Base-by-base conservation (phyloP, 2,113 vertebrate genomes). In the Tragelaphus buxtoni region DNA sequence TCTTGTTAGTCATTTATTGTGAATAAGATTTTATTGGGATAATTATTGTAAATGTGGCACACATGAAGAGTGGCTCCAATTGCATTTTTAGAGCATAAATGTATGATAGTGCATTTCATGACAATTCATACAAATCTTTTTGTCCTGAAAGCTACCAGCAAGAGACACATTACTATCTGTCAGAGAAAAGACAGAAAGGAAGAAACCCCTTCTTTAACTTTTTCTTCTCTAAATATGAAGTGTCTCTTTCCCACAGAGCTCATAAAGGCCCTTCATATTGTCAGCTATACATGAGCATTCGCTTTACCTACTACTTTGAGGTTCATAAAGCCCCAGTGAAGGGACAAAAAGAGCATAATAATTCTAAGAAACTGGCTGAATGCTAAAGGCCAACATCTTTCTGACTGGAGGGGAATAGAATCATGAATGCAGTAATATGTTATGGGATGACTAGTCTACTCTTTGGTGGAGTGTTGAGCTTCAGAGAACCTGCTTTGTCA, bases 101-200 rank as follows among this genome's bases (percentile, higher is more conserved):
- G 85, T 98, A 97, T 98, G 98, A 98, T 98, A 98, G 98, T 98
- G 97, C 98, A 98, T 98, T 98, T 98, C 98, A 97, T 98, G 98
- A 97, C 95, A 94, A 90, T 76, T 88, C 76, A 94, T 56, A 96
- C 55, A 97, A 98, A 98, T 94, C 95, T 98, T 96, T 96, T 98
- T 98, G 94, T 97, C 96, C 97, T 97, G 94, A 98, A 98, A 98
- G 96, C 96, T 98, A 97, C 96, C 97, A 98, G 96, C 95, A 97
- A 97, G 97, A 97, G 97, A 98, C 97, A 97, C 93, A 98, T 98
- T 98, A 98, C 63, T 96, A 74, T 91, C 79, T 98, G 93, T 97
- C 98, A 98, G 91, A 98, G 88, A 98, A 98, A 98, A 97, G 95
- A 98, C 89, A 96, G 93, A 72, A 88, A 98, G 96, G 82, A 98